Conservation (phyloP, 2,113 vertebrate species). For the Bothrops jararaca region DNA sequence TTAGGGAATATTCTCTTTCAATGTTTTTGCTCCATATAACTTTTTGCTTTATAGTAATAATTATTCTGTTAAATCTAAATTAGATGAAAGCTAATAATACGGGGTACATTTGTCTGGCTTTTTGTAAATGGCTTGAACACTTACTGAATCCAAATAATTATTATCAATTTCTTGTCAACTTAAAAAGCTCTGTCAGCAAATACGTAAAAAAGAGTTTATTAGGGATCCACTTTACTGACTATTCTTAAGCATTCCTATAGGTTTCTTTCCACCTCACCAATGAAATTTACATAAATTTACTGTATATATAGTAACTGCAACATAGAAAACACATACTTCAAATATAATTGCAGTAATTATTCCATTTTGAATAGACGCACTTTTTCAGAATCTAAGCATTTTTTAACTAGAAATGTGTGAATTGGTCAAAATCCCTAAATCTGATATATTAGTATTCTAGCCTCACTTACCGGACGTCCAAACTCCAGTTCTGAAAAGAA, state of each 20-base stretch:
- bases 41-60: not conserved
- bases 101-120: not conserved
- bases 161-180: not conserved
- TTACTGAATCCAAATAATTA: not conserved
- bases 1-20: not conserved
- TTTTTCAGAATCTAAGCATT: not conserved
- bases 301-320: not conserved
- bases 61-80: not conserved
- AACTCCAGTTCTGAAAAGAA: conserved; percentile 99
- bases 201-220: not conserved
- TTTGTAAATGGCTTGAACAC: not conserved
- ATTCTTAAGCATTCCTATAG: not conserved
- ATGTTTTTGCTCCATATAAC: not conserved
- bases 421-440: conserved; percentile 49
- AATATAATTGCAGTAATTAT: not conserved
- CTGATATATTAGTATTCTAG: conserved; percentile 64
- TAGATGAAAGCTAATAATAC: not conserved
- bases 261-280: not conserved
- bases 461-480: conserved; percentile 98
- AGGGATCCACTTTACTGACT: not conserved
- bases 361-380: not conserved
- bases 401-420: conserved; percentile 30
- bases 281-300: not conserved
- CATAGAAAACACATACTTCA: not conserved
- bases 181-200: conserved; percentile 10